Evolutionary conservation across 2,888 invertebrate species (phyloP), one percentile per base, ranked within the genome.

Genomic region (Lepidochrysops patricia): DNA sequence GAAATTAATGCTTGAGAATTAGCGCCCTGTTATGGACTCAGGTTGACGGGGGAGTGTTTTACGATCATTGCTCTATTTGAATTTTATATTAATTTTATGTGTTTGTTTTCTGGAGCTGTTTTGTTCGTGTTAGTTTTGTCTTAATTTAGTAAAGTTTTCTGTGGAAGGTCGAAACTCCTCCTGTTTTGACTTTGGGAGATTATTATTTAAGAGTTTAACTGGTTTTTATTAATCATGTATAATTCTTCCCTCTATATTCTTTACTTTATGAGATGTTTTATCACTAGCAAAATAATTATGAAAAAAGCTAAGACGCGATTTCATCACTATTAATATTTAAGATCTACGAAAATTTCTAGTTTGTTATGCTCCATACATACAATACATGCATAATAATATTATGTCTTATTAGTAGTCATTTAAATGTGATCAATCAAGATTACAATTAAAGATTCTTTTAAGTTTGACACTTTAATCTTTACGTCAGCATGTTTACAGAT

Each of bases 1-100:
- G n/a, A n/a, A n/a, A n/a, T n/a, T n/a, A n/a, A n/a, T n/a, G n/a
- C n/a, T n/a, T n/a, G n/a, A n/a, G n/a, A n/a, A n/a, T n/a, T n/a
- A n/a, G n/a, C n/a, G n/a, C n/a, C 32, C 43, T 48, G 54, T 58
- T 57, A 57, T 61, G 59, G 57, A 57, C n/a, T 57, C 49, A 57
- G 59, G 26, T 56, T 32, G 43, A 43, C 43, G 43, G 19, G 19
- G 19, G 23, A 43, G 19, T 9, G 27, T 12, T 15, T 34, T 27
- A 37, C 23, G 34, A 23, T 48, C 32, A 23, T 37, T 25, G 37
- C 13, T 57, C 26, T 27, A 57, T 37, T 58, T 32, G 29, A 57
- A 60, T 57, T 25, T 57, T 34, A 23, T 6, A 25, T 57, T 19
- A 27, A 26, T 57, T 13, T 43, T 26, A 35, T 19, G 37, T 57